These are phyloP conservation scores for Gallinago stenura DNA, from an alignment of 2,797 vertebrate species.

Conservation along the genomic window DNA sequence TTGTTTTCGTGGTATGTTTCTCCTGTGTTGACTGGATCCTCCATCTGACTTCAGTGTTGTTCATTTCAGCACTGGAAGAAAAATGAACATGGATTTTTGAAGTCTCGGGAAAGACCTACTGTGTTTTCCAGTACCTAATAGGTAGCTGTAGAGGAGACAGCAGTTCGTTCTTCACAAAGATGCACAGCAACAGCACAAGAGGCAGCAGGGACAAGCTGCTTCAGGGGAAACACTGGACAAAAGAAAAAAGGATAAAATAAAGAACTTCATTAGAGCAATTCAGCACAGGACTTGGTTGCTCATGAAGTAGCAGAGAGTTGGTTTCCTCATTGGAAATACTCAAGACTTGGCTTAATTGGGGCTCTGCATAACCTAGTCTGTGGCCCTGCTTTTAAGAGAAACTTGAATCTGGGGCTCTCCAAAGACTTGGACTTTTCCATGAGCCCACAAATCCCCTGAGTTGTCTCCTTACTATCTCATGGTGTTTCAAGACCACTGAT, in stretches of 20 bases:
- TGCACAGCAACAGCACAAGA: not conserved
- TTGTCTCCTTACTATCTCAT: fast-evolving
- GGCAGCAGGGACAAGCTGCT: not conserved
- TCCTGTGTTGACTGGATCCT: not conserved
- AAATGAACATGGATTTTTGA: not conserved
- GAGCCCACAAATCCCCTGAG: fast-evolving
- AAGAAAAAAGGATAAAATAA: not conserved
- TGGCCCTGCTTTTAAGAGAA: not conserved
- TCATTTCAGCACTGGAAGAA: not conserved
- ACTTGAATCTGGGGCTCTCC: not conserved
- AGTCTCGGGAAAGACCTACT: not conserved
- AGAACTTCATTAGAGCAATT: not conserved
- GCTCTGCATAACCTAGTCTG: not conserved
- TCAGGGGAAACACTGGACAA: not conserved
- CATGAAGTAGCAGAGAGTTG: not conserved
- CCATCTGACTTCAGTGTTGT: not conserved
- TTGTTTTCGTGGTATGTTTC: not conserved
- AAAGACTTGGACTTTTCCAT: fast-evolving
- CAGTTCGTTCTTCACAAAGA: fast-evolving
- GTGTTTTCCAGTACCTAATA: not conserved
- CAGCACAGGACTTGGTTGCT: fast-evolving
- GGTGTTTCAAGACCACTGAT: not conserved
- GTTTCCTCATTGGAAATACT: not conserved
- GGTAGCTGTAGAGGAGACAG: not conserved
- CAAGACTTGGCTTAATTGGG: not conserved